Evolutionary conservation across 2,113 vertebrate genomes (phyloP), one percentile per base, ranked within the genome.

Genomic region (Empidonax alnorum): DNA sequence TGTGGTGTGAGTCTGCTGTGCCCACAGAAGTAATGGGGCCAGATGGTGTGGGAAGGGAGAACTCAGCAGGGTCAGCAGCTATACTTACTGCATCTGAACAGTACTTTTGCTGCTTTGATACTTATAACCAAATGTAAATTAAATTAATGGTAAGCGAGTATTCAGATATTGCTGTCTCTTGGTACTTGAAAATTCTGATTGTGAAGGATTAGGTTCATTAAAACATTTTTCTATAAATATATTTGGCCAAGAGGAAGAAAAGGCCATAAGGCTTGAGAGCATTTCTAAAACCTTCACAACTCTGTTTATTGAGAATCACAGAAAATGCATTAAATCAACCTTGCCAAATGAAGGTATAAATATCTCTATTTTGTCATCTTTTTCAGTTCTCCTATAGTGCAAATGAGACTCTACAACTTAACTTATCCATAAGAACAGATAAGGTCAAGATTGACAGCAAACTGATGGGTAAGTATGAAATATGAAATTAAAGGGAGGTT

Each of bases 361-460:
- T 86, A 63, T 86, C 49, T 94, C 62, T 74, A 35, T 89, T 86
- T 42, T 84, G n/a, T 91, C 44, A 39, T 86, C 59, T 72, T 76
- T 87, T 88, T 24, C 80, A 99, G 99, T 98, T 99, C 92, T 83
- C 97, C 73, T 98, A 98, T 3, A 97, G 98, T 55, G 95, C 98
- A 96, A 98, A 98, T 79, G 99, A 99, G 96, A 99, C 99, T 7
- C 93, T 99, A 62, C 98, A 97, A 74, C 95, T 99, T 73, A 98
- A 98, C 37, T 98, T 99, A 96, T 99, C 98, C 12, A 96, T 99
- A 93, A 99, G 97, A 96, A 98, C 98, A 71, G 97, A 90, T 10
- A 75, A 84, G 41, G 98, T 97, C 97, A 99, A 98, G 95, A 98
- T 99, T 80, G 99, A 99, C 98, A 99, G 99, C 97, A 99, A 98